Evolutionary conservation across 2,113 vertebrate genomes (phyloP).

Genomic region (Microcebus griseorufus): DNA sequence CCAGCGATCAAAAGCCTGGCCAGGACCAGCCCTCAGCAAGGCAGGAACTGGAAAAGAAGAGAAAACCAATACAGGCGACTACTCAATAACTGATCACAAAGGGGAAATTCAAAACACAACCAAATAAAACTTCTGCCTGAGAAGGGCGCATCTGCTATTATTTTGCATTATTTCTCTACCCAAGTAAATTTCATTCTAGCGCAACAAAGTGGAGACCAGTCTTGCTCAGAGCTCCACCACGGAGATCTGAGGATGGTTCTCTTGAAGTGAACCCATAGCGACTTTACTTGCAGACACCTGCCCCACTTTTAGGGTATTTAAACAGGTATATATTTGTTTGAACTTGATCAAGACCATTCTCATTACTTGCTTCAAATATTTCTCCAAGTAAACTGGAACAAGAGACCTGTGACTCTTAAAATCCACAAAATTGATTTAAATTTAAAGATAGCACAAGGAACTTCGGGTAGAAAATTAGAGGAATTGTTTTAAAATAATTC

Average conservation of each 20-base stretch:
- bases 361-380: conserved; percentile 1
- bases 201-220: background rate
- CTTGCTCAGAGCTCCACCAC: fast-evolving
- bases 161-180: background rate
- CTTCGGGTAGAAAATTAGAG: conserved; percentile 18
- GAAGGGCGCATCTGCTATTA: conserved; percentile 26
- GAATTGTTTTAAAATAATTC: conserved; percentile 44
- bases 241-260: background rate
- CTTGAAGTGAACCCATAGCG: background rate
- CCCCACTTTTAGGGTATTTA: background rate
- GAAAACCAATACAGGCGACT: conserved; percentile 17
- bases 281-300: conserved; percentile 39
- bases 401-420: conserved; percentile 53
- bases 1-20: background rate
- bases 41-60: conserved; percentile 38
- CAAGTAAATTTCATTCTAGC: background rate
- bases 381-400: conserved; percentile 57
- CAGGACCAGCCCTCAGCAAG: conserved; percentile 46
- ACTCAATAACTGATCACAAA: conserved; percentile 56
- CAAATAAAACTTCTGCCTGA: conserved; percentile 15
- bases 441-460: conserved; percentile 32
- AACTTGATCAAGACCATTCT: conserved; percentile 24
- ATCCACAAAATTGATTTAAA: conserved; percentile 46
- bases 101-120: conserved; percentile 26
- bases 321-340: conserved; percentile 41